Base-by-base conservation (phyloP, 1,140 invertebrate genomes). In the Neotoxoptera formosana region DNA sequence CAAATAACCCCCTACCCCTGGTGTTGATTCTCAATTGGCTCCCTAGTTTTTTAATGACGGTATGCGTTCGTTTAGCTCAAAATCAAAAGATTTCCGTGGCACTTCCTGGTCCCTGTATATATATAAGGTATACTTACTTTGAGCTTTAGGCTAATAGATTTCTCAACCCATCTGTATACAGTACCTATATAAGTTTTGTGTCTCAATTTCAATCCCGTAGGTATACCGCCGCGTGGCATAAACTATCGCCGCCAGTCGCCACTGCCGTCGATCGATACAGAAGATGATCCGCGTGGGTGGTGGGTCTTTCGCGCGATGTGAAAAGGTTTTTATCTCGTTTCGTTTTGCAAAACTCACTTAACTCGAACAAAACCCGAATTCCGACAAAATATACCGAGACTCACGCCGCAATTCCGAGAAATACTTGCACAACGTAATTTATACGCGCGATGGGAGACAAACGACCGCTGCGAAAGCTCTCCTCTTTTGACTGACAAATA, bases 401-500 rank as follows among this genome's bases (percentile, higher is more conserved):
- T 67, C 11, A 1, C 60, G n/a, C 11, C 60, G 3, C 9, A 14
- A 25, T 67, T 25, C 14, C 60, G 30, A 76, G 60, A 76, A 76
- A 76, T 76, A 76, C 60, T n/a, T 76, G 60, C n/a, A 76, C n/a
- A 76, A n/a, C 6, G 60, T 76, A 76, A 76, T 76, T 76, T 76
- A 76, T 76, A n/a, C n/a, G 14, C 25, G 25, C n/a, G 60, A 76
- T 76, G 60, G 60, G 60, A 76, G 60, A 76, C 60, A n/a, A 76
- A 76, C 23, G 14, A 76, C n/a, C n/a, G 30, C 60, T 30, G 60
- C n/a, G 60, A 76, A 76, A 76, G 60, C 60, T 76, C 30, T 76
- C 60, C n/a, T 67, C 60, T 76, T 76, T 76, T n/a, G 14, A n/a
- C 60, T 76, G 60, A 76, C n/a, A 76, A 76, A 76, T 76, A n/a